Evolutionary conservation across 2,113 vertebrate species (phyloP).

Genomic region (Datnioides undecimradiatus): DNA sequence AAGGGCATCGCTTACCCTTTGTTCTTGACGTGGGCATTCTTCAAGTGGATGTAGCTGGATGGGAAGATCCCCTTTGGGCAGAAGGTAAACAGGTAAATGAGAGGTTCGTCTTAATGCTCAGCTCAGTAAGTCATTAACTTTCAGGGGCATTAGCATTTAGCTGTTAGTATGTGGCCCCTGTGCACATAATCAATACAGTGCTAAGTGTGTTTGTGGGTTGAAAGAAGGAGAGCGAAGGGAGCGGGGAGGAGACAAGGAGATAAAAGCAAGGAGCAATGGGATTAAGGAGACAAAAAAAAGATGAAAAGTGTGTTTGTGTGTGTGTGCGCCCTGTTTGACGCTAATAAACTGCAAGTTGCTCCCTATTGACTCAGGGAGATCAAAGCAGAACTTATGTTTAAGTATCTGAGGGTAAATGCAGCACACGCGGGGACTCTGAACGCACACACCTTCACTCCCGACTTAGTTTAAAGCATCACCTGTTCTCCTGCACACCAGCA

Average conservation of each 20-base stretch:
- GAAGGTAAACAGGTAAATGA: constrained; percentile 43
- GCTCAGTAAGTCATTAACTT: neutral
- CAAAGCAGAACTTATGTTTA: constrained; percentile 53
- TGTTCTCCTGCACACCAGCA: too few relatives aligned
- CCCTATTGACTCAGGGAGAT: constrained; percentile 34
- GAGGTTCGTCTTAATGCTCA: neutral
- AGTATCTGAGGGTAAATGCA: constrained; percentile 40
- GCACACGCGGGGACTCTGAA: constrained; percentile 8
- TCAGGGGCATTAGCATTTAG: constrained; percentile 1
- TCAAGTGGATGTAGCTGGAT: constrained; percentile 94
- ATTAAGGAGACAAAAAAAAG: constrained; percentile 41
- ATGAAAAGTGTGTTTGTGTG: constrained; percentile 21
- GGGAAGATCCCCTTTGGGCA: constrained; percentile 94
- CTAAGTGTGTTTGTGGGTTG: constrained; percentile 36
- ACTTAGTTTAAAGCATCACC: neutral
- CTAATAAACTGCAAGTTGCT: constrained; percentile 44
- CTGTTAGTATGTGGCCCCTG: neutral
- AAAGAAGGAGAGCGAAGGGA: neutral
- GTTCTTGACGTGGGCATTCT: constrained; percentile 97
- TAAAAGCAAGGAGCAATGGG: constrained; percentile 33
- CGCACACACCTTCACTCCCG: constrained; percentile 4
- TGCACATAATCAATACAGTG: constrained; percentile 25
- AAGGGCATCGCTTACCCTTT: constrained; percentile 89
- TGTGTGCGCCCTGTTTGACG: neutral
- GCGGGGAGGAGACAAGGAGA: constrained; percentile 1